These are phyloP conservation scores for Indri indri DNA, from an alignment of 2,113 vertebrate genomes.

Conservation along the genomic window DNA sequence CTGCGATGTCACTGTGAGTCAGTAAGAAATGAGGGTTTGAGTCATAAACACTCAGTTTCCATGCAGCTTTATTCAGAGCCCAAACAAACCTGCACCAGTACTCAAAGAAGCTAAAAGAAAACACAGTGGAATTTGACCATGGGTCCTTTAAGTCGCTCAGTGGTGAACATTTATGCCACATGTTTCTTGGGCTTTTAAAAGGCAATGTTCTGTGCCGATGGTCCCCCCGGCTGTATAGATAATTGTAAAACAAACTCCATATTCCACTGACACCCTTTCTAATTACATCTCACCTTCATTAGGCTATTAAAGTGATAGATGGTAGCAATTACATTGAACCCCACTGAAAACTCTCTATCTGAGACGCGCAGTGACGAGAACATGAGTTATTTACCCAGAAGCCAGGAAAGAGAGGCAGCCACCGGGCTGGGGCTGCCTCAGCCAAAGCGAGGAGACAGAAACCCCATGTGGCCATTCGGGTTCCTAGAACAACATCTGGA, in stretches of 20 bases:
- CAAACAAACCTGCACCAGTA: neutral
- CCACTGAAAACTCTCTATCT: conserved; percentile 81
- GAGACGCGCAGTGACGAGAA: conserved; percentile 55
- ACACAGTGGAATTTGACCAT: conserved; percentile 45
- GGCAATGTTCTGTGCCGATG: conserved; percentile 80
- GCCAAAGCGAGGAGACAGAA: neutral
- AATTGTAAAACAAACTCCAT: conserved; percentile 88
- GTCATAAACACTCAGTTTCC: neutral
- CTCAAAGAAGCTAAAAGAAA: conserved; percentile 47
- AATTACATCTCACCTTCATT: conserved; percentile 89
- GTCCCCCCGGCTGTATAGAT: conserved; percentile 77
- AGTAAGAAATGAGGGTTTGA: neutral
- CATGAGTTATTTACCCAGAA: conserved; percentile 79
- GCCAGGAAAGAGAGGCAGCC: neutral
- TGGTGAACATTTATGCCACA: conserved; percentile 76
- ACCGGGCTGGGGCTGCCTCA: neutral
- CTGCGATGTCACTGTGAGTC: neutral
- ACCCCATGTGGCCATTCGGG: neutral
- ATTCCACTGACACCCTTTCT: conserved; percentile 85
- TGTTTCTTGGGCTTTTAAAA: conserved; percentile 81
- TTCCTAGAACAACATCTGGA: neutral
- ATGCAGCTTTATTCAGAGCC: neutral
- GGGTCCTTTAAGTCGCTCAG: conserved; percentile 71
- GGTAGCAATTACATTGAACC: conserved; percentile 84
- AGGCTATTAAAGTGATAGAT: conserved; percentile 88